These are phyloP conservation scores for Hoplostethus atlanticus DNA, from an alignment of 2,797 vertebrate species.

Conservation along the genomic window DNA sequence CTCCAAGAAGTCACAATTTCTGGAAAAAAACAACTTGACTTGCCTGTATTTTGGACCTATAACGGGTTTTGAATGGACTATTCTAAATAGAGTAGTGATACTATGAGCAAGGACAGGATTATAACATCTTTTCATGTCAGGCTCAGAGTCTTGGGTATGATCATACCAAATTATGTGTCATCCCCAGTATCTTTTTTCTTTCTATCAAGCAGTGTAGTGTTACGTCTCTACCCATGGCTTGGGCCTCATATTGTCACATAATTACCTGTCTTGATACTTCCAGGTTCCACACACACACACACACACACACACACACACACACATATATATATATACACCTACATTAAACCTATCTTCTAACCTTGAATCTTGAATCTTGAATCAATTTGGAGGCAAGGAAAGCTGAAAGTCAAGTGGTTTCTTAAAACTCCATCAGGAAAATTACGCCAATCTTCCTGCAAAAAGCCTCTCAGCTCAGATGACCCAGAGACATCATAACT, in stretches of 20 bases:
- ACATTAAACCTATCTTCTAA: constrained; percentile 6
- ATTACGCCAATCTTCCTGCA: constrained; percentile 6
- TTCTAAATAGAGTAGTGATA: too few species aligned
- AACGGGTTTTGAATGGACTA: too few species aligned
- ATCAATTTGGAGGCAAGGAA: constrained; percentile 25
- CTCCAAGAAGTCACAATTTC: not conserved
- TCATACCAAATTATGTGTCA: not conserved
- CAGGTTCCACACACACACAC: not conserved
- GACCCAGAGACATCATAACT: constrained; percentile 24
- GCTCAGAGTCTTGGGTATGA: not conserved
- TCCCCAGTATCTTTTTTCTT: not conserved
- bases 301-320: constrained; percentile 2
- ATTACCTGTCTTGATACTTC: too few species aligned
- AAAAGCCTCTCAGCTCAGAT: constrained; percentile 18
- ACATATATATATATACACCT: not conserved
- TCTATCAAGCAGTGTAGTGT: not conserved
- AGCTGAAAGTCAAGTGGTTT: constrained; percentile 37
- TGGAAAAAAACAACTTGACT: too few species aligned
- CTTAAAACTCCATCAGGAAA: constrained; percentile 32
- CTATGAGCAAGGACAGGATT: too few species aligned
- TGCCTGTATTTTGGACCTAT: too few species aligned
- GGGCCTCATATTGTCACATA: not conserved
- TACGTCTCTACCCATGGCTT: not conserved
- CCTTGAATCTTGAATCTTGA: too few species aligned
- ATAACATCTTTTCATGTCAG: not conserved